Evolutionary conservation across 1,140 invertebrate species (phyloP).

Genomic region (Pogonomyrmex californicus): DNA sequence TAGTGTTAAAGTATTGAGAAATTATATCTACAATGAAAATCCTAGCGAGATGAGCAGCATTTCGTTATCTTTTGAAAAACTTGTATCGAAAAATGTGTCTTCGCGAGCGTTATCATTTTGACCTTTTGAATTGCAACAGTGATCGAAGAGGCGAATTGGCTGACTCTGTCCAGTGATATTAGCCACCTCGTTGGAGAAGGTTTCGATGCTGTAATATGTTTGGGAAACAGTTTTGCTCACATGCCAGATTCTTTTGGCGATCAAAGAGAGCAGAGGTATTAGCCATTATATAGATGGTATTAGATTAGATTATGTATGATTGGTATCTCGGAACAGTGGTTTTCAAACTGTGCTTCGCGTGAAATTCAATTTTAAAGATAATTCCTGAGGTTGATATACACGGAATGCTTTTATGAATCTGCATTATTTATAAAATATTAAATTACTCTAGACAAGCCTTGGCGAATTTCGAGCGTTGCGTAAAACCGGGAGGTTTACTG

Average conservation of each 20-base stretch:
- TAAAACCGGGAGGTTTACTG: conserved; percentile 94
- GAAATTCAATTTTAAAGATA: background rate
- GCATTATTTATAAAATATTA: conserved; percentile 10
- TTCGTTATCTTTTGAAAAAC: background rate
- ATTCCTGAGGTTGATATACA: background rate
- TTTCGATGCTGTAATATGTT: conserved; percentile 94
- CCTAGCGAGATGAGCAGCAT: background rate
- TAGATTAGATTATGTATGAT: conserved; percentile 12
- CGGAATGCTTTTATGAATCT: background rate
- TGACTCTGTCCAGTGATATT: conserved; percentile 91
- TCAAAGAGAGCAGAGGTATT: conserved; percentile 92
- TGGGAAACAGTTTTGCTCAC: conserved; percentile 96
- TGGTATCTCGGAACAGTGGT: background rate
- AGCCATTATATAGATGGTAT: background rate
- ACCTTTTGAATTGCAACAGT: conserved; percentile 86
- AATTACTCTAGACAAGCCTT: conserved; percentile 88
- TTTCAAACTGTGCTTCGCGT: background rate
- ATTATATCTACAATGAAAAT: background rate
- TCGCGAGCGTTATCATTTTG: conserved; percentile 5
- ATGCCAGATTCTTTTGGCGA: conserved; percentile 93
- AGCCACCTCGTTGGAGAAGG: conserved; percentile 88
- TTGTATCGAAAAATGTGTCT: background rate
- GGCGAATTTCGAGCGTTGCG: conserved; percentile 92
- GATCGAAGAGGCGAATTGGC: conserved; percentile 94
- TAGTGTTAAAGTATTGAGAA: background rate